phyloP scores from a whole-genome alignment of 2,888 invertebrate genomes.

The Caprella mutica region DNA sequence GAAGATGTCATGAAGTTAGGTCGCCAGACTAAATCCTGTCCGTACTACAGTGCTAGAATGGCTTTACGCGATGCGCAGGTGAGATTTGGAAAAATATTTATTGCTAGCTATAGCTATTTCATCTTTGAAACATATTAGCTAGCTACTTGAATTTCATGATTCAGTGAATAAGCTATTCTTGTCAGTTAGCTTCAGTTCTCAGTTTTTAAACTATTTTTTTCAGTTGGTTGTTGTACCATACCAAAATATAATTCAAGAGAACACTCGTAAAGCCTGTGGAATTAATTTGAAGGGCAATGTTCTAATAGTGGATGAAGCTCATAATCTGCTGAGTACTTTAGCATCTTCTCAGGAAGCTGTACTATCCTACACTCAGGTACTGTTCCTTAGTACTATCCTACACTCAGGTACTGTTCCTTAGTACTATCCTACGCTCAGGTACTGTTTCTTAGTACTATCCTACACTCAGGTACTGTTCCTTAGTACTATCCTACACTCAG shows the following conservation, averaged over 20 bases:
- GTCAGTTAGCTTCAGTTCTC: no score
- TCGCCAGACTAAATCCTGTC: slow-evolving; percentile 62
- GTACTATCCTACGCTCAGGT: neutral
- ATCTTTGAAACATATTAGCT: neutral
- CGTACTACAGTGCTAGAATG: slow-evolving; percentile 80
- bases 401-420: neutral
- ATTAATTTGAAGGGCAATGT: slow-evolving; percentile 61
- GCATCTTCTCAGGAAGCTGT: slow-evolving; percentile 71
- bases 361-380: slow-evolving; percentile 52
- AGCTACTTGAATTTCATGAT: no score
- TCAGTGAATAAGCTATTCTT: no score
- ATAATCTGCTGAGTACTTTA: slow-evolving; percentile 84
- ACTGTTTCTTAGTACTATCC: no score
- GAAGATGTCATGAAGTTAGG: slow-evolving; percentile 68
- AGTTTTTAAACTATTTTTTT: no score
- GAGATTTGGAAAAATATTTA: neutral
- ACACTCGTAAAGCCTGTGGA: slow-evolving; percentile 60
- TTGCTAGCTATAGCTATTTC: neutral
- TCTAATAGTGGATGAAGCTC: slow-evolving; percentile 87
- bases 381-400: slow-evolving; percentile 26
- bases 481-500: no score
- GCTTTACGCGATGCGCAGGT: slow-evolving; percentile 71
- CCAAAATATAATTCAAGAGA: slow-evolving; percentile 65
- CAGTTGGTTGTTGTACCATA: slow-evolving; percentile 61
- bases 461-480: no score